Percentiles rank a stretch among this genome's conserved stretches.
phyloP scores from a whole-genome alignment of 2,113 vertebrate genomes.

The Albula glossodonta region DNA sequence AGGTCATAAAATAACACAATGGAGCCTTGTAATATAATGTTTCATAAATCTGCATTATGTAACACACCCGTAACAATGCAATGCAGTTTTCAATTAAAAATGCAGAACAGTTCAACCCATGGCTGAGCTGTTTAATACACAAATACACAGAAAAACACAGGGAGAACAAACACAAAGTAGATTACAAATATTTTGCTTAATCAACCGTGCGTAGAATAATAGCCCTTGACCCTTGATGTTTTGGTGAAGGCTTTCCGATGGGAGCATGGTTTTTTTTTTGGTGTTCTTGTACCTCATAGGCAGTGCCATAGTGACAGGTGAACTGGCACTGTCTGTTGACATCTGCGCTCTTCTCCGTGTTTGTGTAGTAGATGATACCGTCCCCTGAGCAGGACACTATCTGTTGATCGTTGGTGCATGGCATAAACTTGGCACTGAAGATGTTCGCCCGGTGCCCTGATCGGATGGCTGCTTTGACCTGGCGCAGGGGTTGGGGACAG shows the following conservation, averaged over 20 bases:
- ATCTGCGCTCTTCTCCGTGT: slow-evolving; percentile 90
- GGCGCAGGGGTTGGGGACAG: slow-evolving; percentile 15
- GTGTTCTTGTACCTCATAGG: slow-evolving; percentile 84
- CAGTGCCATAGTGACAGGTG: slow-evolving; percentile 96
- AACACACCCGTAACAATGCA: background rate
- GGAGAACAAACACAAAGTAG: too few relatives aligned
- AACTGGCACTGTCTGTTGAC: slow-evolving; percentile 95
- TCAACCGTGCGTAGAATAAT: too few relatives aligned
- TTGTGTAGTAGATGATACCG: slow-evolving; percentile 95
- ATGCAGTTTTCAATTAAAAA: background rate
- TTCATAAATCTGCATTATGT: background rate
- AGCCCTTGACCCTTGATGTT: too few relatives aligned
- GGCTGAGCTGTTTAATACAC: background rate
- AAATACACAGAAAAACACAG: too few relatives aligned
- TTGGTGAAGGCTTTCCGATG: too few relatives aligned
- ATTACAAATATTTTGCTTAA: too few relatives aligned
- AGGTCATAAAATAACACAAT: background rate
- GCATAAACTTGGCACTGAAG: slow-evolving; percentile 98
- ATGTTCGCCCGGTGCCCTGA: slow-evolving; percentile 97
- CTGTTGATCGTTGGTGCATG: slow-evolving; percentile 92
- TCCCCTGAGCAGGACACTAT: slow-evolving; percentile 97
- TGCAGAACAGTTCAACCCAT: background rate
- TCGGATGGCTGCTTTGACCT: slow-evolving; percentile 95
- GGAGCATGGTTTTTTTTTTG: too few relatives aligned
- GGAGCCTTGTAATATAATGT: background rate